Evolutionary conservation across 2,113 vertebrate species (phyloP).

Genomic region (Oreochromis tanganicae): DNA sequence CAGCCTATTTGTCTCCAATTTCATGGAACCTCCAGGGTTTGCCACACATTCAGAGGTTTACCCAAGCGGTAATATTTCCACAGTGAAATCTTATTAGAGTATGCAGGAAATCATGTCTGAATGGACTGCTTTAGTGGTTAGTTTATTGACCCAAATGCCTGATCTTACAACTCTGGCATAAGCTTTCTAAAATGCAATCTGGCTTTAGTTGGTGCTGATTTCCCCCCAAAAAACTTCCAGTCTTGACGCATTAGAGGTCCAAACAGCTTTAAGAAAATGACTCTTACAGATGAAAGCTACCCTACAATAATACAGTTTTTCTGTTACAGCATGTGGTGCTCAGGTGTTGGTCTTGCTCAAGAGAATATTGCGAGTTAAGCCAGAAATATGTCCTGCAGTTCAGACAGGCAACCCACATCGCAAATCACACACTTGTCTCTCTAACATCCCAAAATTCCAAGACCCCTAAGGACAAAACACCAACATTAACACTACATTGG

Average conservation of each 20-base stretch:
- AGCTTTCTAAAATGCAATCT: not conserved
- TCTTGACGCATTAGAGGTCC: not conserved
- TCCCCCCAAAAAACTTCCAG: not conserved
- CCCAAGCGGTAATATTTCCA: slow-evolving; percentile 12
- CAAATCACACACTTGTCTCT: not conserved
- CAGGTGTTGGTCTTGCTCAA: not conserved
- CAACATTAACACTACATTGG: not conserved
- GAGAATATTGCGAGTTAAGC: not conserved
- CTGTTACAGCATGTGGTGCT: not conserved
- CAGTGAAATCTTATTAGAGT: not conserved
- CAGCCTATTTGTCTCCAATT: too few relatives aligned
- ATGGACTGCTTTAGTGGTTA: not conserved
- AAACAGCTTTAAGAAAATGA: not conserved
- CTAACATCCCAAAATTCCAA: not conserved
- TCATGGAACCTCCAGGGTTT: too few relatives aligned
- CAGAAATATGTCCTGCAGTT: not conserved
- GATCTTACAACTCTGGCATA: not conserved
- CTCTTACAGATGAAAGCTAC: not conserved
- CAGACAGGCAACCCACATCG: not conserved
- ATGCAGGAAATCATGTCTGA: not conserved
- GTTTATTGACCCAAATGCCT: not conserved
- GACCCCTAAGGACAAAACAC: not conserved
- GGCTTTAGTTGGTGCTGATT: not conserved
- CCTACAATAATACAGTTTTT: not conserved
- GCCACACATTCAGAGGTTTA: not conserved